Evolutionary conservation across 2,797 vertebrate species (phyloP).

Genomic region (Aythya fuligula): DNA sequence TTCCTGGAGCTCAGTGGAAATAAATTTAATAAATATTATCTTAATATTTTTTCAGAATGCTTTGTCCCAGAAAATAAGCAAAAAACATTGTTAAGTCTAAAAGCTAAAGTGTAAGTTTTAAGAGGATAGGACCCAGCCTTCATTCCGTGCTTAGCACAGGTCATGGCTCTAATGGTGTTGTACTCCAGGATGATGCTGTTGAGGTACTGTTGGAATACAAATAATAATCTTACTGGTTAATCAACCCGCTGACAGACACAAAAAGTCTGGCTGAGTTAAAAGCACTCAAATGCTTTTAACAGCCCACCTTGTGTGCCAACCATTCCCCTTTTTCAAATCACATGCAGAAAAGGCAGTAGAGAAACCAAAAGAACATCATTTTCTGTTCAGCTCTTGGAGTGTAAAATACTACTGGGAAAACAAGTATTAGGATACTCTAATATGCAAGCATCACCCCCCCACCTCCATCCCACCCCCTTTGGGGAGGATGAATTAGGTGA

Average conservation of each 20-base stretch:
- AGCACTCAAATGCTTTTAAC: background rate
- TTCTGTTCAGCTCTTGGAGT: background rate
- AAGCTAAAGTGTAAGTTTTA: background rate
- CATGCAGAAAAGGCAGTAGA: background rate
- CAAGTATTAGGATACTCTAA: slow-evolving; percentile 2
- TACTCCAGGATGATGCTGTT: background rate
- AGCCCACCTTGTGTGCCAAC: background rate
- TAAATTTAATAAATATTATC: background rate
- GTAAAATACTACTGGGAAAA: background rate
- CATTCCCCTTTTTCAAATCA: background rate
- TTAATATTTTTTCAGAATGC: background rate
- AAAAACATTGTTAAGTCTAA: accelerated
- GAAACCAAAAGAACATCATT: background rate
- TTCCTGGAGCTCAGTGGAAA: background rate
- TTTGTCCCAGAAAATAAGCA: background rate
- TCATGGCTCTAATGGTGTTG: background rate
- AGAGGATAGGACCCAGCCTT: background rate
- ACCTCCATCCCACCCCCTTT: background rate
- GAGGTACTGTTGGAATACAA: background rate
- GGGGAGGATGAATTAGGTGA: slow-evolving; percentile 74
- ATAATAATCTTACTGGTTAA: background rate
- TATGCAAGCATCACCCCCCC: slow-evolving; percentile 17
- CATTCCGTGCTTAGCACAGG: background rate
- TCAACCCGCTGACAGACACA: background rate
- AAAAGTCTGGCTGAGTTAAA: background rate